Evolutionary conservation across 53 echinoderm and acorn worm species (phyloP), one percentile per base, ranked within the genome.

Genomic region (Astropecten irregularis): DNA sequence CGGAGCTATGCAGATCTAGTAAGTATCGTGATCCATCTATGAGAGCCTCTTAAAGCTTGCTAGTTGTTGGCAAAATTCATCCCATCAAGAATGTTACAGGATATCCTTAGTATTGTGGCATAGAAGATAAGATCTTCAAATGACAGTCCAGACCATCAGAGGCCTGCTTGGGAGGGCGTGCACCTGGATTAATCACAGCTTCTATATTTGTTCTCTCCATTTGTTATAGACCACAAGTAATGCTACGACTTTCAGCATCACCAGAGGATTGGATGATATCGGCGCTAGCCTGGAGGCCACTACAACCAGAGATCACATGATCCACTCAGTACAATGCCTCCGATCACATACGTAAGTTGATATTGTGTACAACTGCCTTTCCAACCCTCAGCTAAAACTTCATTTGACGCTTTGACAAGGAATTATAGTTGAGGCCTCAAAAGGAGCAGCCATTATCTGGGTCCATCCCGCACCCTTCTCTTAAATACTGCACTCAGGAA

Each of bases 1-100:
- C 84, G 97, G 29, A 84, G 90, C 35, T 97, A 89, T 73, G 88
- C 94, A 3, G 77, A 97, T 50, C 70, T 97, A 85, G 97, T 97
- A 83, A 89, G 94, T 85, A 9, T n/a, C n/a, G n/a, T n/a, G n/a
- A n/a, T n/a, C n/a, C n/a, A n/a, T n/a, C n/a, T n/a, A 68, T 7
- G 22, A 55, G 84, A 26, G 2, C 33, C 14, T 35, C 35, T 37
- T 26, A 0, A 42, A 10, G 3, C 39, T 33, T 26, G n/a, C 13
- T 36, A 35, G 34, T 16, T 36, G 22, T 18, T 20, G 9, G 10
- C 55, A 54, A 9, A 22, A 9, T 54, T 25, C 21, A 54, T 20
- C 4, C 8, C 20, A 25, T 51, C 4, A 0, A 50, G 18, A 18
- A 50, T n/a, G 18, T 20, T n/a, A 3, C 4, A 20, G 16, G 20